Evolutionary conservation across 92 coral and sea anemone species (phyloP).

Genomic region (Montipora capitata): DNA sequence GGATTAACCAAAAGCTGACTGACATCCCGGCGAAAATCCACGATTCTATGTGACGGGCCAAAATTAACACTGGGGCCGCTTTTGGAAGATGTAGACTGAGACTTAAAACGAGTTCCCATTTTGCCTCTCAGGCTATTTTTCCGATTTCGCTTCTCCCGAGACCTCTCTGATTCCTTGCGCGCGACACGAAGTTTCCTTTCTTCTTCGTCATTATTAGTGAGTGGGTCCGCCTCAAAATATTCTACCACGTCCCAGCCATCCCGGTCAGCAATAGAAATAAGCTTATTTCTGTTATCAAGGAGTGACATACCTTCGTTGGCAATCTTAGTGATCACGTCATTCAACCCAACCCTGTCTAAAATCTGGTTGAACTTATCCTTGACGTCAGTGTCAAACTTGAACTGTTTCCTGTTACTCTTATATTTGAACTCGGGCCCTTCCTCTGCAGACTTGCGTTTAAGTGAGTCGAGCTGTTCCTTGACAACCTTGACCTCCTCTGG

Average conservation of each 20-base stretch:
- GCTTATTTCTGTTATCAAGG: conserved; percentile 26
- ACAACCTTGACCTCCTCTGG: conserved; percentile 30
- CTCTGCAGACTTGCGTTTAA: too few relatives aligned
- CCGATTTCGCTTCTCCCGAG: neutral
- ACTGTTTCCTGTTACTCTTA: too few relatives aligned
- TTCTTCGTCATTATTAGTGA: conserved; percentile 29
- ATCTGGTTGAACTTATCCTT: too few relatives aligned
- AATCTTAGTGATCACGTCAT: conserved; percentile 32
- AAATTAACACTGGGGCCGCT: conserved; percentile 13
- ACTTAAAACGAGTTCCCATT: conserved; percentile 24
- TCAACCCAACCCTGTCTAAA: too few relatives aligned
- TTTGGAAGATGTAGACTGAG: neutral
- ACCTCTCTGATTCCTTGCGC: conserved; percentile 23
- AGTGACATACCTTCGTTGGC: conserved; percentile 57
- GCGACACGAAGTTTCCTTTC: conserved; percentile 33
- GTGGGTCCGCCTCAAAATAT: too few relatives aligned
- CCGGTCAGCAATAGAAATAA: too few relatives aligned
- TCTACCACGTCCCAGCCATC: too few relatives aligned
- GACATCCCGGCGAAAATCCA: conserved; percentile 49
- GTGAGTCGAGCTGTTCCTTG: too few relatives aligned
- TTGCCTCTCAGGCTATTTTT: conserved; percentile 18
- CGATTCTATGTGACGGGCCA: conserved; percentile 47
- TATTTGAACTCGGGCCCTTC: conserved; percentile 36
- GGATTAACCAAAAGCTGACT: conserved; percentile 57
- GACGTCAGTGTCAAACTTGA: too few relatives aligned